phyloP scores from a whole-genome alignment of 2,888 invertebrate genomes.

The Alloplasta piceator region DNA sequence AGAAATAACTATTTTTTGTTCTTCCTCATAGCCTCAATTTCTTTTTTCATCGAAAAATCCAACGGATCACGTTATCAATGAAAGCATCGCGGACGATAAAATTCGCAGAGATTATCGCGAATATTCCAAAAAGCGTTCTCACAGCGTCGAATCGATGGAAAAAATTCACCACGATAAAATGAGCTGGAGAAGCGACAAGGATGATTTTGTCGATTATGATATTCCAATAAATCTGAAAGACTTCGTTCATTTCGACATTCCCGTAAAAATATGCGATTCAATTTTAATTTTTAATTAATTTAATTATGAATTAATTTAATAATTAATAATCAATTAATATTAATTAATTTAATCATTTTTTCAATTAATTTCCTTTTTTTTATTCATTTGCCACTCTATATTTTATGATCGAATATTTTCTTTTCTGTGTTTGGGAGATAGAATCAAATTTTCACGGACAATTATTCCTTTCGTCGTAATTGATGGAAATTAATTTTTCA shows the following conservation, averaged over 20 bases:
- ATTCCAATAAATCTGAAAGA: slow-evolving; percentile 20
- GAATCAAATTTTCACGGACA: not conserved
- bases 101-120: not conserved
- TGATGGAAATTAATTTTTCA: slow-evolving; percentile 6
- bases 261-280: slow-evolving; percentile 1
- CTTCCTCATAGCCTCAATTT: not conserved
- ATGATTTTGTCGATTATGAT: slow-evolving; percentile 27
- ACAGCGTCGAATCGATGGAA: slow-evolving; percentile 27
- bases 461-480: not conserved
- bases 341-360: not conserved
- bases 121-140: slow-evolving; percentile 24
- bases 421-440: not conserved
- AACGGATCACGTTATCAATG: not conserved
- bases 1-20: not conserved
- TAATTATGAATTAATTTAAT: not conserved
- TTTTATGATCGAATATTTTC: not conserved
- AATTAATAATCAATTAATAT: not conserved
- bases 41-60: slow-evolving; percentile 29
- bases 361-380: not conserved
- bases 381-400: not conserved
- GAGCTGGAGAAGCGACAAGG: slow-evolving; percentile 48
- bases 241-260: slow-evolving; percentile 28
- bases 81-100: not conserved
- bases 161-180: slow-evolving; percentile 56
- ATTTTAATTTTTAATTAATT: not conserved